These are phyloP conservation scores for Drosophila rufa DNA, from an alignment of 1,140 invertebrate genomes.

Conservation along the genomic window DNA sequence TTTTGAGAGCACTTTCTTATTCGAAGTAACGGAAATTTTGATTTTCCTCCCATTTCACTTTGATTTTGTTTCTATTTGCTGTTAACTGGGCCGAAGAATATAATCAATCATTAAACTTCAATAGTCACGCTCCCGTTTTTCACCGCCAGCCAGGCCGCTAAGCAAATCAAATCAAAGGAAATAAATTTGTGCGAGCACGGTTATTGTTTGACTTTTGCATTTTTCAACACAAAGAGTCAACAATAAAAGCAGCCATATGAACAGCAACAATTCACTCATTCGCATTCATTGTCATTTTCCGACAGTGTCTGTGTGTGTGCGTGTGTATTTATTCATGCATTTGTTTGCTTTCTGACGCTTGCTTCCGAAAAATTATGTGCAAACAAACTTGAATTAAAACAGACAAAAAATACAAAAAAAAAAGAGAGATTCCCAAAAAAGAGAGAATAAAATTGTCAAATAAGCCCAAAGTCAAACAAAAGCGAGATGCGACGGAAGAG, in stretches of 20 bases:
- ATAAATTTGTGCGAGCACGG: slow-evolving; percentile 30
- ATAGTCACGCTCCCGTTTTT: slow-evolving; percentile 33
- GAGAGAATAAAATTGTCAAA: slow-evolving; percentile 75
- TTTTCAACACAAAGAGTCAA: slow-evolving; percentile 48
- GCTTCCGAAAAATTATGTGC: slow-evolving; percentile 82
- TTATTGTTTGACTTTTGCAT: slow-evolving; percentile 74
- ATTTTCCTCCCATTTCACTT: not conserved
- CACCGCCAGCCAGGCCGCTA: slow-evolving; percentile 5
- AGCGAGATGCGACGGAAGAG: slow-evolving; percentile 37
- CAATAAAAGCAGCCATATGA: slow-evolving; percentile 42
- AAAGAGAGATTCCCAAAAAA: slow-evolving; percentile 20
- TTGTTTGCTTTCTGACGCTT: slow-evolving; percentile 82
- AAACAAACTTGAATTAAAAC: slow-evolving; percentile 79
- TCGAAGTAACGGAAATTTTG: not conserved
- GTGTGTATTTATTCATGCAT: slow-evolving; percentile 79
- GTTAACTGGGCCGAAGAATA: slow-evolving; percentile 35
- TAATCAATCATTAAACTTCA: slow-evolving; percentile 77
- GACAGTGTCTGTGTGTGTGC: not conserved
- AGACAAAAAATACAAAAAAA: slow-evolving; percentile 29
- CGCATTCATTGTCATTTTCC: slow-evolving; percentile 72
- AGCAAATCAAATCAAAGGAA: slow-evolving; percentile 69
- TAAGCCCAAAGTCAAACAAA: slow-evolving; percentile 80
- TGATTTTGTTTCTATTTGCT: slow-evolving; percentile 28
- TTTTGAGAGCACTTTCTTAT: not conserved
- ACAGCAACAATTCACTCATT: slow-evolving; percentile 59